These are phyloP conservation scores for Cecidostiba fungosa DNA, from an alignment of 2,888 invertebrate genomes.

Conservation along the genomic window DNA sequence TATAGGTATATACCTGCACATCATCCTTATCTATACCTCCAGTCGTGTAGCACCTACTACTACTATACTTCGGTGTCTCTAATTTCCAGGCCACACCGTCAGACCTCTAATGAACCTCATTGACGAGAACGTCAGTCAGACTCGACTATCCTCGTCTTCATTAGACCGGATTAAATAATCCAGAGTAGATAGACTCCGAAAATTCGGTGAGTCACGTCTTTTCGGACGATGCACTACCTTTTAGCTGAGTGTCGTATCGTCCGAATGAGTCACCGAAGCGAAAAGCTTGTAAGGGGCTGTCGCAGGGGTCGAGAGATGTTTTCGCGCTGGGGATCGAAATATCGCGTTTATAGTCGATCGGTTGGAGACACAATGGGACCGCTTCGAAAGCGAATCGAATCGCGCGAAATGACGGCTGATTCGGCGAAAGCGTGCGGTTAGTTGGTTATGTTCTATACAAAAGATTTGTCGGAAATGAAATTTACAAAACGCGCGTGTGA, in stretches of 20 bases:
- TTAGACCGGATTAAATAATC: conserved; percentile 48
- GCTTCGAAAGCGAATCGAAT: background rate
- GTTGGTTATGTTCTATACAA: background rate
- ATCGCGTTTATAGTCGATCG: background rate
- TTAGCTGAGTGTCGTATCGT: background rate
- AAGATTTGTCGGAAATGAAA: background rate
- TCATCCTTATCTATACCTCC: background rate
- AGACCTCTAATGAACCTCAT: conserved; percentile 22
- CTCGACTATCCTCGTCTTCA: conserved; percentile 47
- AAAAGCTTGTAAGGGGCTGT: conserved; percentile 9
- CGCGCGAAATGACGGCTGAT: conserved; percentile 1
- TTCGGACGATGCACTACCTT: conserved; percentile 22
- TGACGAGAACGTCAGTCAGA: conserved; percentile 12
- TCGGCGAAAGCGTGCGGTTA: background rate
- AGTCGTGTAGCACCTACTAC: background rate
- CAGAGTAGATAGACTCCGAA: conserved; percentile 35
- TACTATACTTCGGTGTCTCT: background rate
- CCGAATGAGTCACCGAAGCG: background rate
- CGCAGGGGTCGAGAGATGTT: conserved; percentile 15
- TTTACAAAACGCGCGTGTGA: background rate
- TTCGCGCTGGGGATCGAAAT: background rate
- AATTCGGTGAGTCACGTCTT: conserved; percentile 54
- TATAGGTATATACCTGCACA: background rate
- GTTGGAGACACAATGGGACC: background rate
- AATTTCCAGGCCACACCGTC: conserved; percentile 4